Conservation (phyloP, 2,113 vertebrate species). For the Orientallactaga bullata region DNA sequence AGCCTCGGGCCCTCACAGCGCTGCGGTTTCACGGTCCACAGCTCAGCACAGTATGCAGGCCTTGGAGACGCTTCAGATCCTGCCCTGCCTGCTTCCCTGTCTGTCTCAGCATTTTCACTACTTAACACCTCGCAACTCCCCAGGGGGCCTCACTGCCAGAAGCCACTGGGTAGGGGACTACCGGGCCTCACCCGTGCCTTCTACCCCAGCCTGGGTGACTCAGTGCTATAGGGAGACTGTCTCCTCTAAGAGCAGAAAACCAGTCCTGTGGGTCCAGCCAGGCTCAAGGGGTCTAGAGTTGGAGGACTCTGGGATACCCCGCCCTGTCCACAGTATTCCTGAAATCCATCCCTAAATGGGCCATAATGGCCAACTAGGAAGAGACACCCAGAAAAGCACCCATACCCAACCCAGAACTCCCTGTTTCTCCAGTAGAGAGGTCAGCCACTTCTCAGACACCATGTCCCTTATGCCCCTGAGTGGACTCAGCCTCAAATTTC, state of each 20-base stretch:
- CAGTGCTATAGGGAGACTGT: not conserved
- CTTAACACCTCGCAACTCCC: conserved; percentile 7
- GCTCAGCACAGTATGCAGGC: conserved; percentile 33
- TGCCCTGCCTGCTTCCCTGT: conserved; percentile 4
- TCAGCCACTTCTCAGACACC: not conserved
- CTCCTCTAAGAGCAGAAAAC: not conserved
- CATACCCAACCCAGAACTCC: not conserved
- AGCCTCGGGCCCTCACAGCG: not conserved
- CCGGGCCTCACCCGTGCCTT: not conserved
- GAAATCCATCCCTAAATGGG: not conserved
- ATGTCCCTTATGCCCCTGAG: not conserved
- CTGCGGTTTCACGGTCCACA: conserved; percentile 71
- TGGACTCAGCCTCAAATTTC: not conserved
- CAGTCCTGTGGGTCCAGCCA: not conserved
- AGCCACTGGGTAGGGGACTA: not conserved
- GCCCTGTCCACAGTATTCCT: not conserved
- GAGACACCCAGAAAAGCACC: not conserved
- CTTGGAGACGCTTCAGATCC: conserved; percentile 42
- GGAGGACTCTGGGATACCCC: not conserved
- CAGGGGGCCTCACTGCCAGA: not conserved
- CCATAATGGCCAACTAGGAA: not conserved
- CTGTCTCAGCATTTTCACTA: conserved; percentile 60
- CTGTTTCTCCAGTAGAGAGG: not conserved
- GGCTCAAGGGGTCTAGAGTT: accelerated
- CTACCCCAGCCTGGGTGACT: not conserved